Base-by-base conservation (phyloP, 2,797 vertebrate species). In the Mionectes olivaceus region DNA sequence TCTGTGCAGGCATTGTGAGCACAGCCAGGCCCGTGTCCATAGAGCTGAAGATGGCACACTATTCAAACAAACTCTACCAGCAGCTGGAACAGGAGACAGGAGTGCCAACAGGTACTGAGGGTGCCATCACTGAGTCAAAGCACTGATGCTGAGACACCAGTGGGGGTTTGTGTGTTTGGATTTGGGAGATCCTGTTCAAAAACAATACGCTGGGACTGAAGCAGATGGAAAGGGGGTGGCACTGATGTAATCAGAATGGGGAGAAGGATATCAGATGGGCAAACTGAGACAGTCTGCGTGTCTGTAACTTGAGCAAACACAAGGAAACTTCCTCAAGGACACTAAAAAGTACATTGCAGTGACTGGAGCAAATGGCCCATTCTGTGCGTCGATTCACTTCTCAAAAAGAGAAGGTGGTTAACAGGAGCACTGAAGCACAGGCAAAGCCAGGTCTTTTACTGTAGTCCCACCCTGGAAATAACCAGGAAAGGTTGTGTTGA, bases 41-140 rank as follows among this genome's bases (percentile, higher is more conserved):
- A 4, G 99, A 99, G 96, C 99, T 98, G 95, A 98, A 99, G 97
- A 99, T 99, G 99, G 99, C 99, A 16, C 98, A 98, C 90, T 99
- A 99, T 92, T 99, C 99, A 37, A 99, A 98, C 94, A 97, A 97
- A 73, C 99, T 99, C 64, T 99, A 99, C 74, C 97, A 98, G 81
- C 98, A 98, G 81, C 97, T 99, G 89, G 98, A 99, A 49, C 97
- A 98, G 77, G 99, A 99, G 96, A 99, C 99, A 0, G 99, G 99
- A 5, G 97, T 99, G 46, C 98, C 98, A 93, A 99, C 99, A 96
- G 99, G 99, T 99, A 96, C 95, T 97, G 16, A 18, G 69, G 61
- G 55, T 19, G n/a, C 32, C 23, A 43, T 15, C 44, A 0, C 9
- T 3, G 68, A 23, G 19, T 49, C 75, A 5, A 30, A 41, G 35